Percentiles rank a stretch among this genome's conserved stretches.
phyloP scores from a whole-genome alignment of 2,888 invertebrate species.

The Ormyrus pomaceus region DNA sequence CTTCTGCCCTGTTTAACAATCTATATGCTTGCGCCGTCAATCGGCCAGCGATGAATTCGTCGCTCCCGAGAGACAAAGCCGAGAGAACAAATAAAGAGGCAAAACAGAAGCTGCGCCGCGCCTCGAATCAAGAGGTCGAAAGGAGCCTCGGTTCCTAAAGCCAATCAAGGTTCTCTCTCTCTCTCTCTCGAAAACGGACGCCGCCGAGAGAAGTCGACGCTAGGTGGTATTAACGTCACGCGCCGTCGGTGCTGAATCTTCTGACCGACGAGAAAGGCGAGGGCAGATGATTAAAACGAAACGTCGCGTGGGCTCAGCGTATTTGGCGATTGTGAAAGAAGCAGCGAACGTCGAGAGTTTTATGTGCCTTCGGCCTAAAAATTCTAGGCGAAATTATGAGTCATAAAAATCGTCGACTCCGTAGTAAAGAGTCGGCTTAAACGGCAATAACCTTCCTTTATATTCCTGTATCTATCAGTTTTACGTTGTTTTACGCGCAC shows the following conservation, averaged over 20 bases:
- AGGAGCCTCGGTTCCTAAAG: neutral
- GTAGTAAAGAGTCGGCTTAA: too few relatives aligned
- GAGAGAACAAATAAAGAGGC: neutral
- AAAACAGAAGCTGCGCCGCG: neutral
- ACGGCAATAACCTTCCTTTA: too few relatives aligned
- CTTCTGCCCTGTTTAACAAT: too few relatives aligned
- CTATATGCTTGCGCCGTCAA: neutral
- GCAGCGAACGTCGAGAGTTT: too few relatives aligned
- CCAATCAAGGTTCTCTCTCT: neutral
- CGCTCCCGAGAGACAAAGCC: neutral
- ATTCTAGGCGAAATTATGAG: too few relatives aligned
- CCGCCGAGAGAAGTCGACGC: neutral
- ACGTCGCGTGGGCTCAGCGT: neutral
- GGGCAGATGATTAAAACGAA: neutral
- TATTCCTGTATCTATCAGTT: too few relatives aligned
- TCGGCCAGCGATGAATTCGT: slow-evolving; percentile 1
- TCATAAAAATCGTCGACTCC: too few relatives aligned
- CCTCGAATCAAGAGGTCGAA: neutral
- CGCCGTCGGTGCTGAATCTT: slow-evolving; percentile 14
- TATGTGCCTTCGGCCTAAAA: too few relatives aligned
- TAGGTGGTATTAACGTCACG: slow-evolving; percentile 38
- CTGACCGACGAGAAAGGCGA: neutral
- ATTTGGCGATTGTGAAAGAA: neutral
- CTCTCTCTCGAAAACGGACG: slow-evolving; percentile 13
- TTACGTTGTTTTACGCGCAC: too few relatives aligned